phyloP scores from a whole-genome alignment of 2,888 invertebrate genomes.

The Aphidius colemani region DNA sequence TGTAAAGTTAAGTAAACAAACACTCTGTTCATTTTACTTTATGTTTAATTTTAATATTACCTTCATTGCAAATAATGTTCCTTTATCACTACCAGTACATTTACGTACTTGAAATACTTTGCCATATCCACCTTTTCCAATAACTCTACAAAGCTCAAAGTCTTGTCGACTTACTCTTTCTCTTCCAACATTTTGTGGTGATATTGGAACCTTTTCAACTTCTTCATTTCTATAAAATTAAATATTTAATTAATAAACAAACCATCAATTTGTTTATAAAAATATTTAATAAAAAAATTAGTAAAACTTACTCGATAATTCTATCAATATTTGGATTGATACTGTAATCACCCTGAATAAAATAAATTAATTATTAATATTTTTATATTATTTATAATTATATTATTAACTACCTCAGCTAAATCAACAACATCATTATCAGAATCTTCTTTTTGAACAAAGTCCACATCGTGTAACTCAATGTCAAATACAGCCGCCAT shows the following conservation, averaged over 20 bases:
- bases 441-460: constrained; percentile 74
- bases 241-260: no score
- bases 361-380: not conserved
- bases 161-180: constrained; percentile 87
- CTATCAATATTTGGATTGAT: constrained; percentile 78
- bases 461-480: constrained; percentile 77
- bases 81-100: constrained; percentile 67
- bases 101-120: constrained; percentile 73
- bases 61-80: constrained; percentile 80
- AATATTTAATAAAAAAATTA: no score
- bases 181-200: constrained; percentile 76
- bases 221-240: constrained; percentile 60
- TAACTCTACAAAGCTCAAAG: constrained; percentile 72
- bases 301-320: constrained; percentile 75
- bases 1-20: not conserved
- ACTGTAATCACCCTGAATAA: constrained; percentile 77
- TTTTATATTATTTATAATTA: no score
- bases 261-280: no score
- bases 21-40: not conserved
- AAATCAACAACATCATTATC: constrained; percentile 89
- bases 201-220: constrained; percentile 72
- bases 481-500: constrained; percentile 92
- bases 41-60: constrained; percentile 50
- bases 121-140: constrained; percentile 79
- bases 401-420: constrained; percentile 72